phyloP scores from a whole-genome alignment of 2,797 vertebrate species.

The Manis javanica region DNA sequence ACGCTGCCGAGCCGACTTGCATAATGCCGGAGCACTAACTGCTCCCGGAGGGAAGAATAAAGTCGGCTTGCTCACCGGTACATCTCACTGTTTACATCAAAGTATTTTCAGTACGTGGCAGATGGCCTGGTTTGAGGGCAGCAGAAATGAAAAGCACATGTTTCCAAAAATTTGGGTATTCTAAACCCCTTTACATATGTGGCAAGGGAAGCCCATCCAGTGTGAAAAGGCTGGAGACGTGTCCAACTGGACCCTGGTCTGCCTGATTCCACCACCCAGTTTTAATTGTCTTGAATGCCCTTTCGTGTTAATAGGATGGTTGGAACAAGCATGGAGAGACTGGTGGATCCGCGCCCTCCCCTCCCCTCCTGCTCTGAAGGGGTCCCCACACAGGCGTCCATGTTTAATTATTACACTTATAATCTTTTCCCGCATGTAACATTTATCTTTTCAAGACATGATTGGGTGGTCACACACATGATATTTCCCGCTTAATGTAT shows the following conservation, averaged over 20 bases:
- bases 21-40: accelerated
- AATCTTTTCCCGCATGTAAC: background rate
- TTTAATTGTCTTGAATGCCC: background rate
- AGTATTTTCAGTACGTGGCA: background rate
- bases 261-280: background rate
- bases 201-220: no score
- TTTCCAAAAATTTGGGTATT: background rate
- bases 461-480: background rate
- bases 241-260: accelerated
- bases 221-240: background rate
- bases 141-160: background rate
- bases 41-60: background rate
- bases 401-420: background rate
- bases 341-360: accelerated
- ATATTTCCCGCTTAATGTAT: conserved; percentile 2
- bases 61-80: background rate
- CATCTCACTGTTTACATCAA: no score
- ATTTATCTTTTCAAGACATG: conserved; percentile 27
- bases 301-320: accelerated
- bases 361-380: background rate
- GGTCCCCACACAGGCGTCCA: background rate
- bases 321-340: background rate
- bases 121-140: accelerated
- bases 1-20: accelerated
- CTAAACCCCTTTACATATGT: background rate